These are phyloP conservation scores for Eremophila alpestris DNA, from an alignment of 2,797 vertebrate species.

Conservation along the genomic window DNA sequence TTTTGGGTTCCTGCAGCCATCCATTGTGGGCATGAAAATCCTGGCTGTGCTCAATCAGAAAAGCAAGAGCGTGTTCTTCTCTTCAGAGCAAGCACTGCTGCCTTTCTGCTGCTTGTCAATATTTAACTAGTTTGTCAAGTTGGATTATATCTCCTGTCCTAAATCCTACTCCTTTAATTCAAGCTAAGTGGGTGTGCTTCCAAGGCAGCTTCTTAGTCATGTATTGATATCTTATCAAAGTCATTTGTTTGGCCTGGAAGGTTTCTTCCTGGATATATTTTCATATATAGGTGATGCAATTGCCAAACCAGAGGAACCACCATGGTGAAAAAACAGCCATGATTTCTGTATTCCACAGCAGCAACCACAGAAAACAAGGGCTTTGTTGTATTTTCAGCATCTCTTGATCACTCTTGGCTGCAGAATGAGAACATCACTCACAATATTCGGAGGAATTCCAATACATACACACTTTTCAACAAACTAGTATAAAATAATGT, in stretches of 20 bases:
- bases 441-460: not conserved
- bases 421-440: not conserved
- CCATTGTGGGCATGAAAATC: not conserved
- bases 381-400: not conserved
- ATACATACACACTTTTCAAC: not conserved
- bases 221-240: constrained; percentile 68
- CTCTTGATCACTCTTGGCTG: not conserved
- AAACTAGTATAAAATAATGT: not conserved
- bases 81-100: not conserved
- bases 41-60: constrained; percentile 34
- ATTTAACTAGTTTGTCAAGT: constrained; percentile 82
- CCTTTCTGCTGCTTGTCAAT: constrained; percentile 79
- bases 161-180: constrained; percentile 50
- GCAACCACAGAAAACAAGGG: not conserved
- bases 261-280: constrained; percentile 9
- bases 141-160: constrained; percentile 77
- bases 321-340: not conserved
- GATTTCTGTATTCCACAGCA: not conserved
- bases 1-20: not conserved
- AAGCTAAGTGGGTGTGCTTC: constrained; percentile 61
- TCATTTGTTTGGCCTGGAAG: not conserved
- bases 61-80: constrained; percentile 66
- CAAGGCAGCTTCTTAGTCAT: constrained; percentile 60
- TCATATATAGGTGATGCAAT: not conserved
- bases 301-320: not conserved